phyloP scores from a whole-genome alignment of 1,140 invertebrate species.

The Gonioctena quinquepunctata region DNA sequence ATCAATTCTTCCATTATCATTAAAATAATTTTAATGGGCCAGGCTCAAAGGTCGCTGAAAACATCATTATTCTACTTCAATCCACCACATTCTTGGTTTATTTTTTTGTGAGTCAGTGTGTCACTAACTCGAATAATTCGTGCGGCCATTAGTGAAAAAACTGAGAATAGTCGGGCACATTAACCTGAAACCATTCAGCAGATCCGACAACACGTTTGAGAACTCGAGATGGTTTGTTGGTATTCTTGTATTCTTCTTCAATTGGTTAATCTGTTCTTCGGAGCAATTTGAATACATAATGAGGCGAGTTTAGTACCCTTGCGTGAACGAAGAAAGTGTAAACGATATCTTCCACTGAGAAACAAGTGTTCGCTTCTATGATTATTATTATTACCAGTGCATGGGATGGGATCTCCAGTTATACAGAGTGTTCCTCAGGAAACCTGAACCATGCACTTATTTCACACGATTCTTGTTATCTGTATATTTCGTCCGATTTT shows the following conservation, averaged over 20 bases:
- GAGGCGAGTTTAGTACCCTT: not conserved
- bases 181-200: not conserved
- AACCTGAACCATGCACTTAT: too few species aligned
- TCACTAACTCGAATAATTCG: not conserved
- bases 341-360: not conserved
- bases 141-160: not conserved
- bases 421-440: too few species aligned
- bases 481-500: too few species aligned
- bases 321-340: not conserved
- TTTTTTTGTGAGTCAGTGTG: not conserved
- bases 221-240: not conserved
- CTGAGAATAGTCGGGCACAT: not conserved
- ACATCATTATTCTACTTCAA: not conserved
- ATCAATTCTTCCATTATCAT: too few species aligned
- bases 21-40: too few species aligned
- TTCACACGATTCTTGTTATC: too few species aligned
- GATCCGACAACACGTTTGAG: not conserved
- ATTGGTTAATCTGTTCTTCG: not conserved
- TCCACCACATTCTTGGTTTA: not conserved
- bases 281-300: not conserved
- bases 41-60: too few species aligned
- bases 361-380: not conserved
- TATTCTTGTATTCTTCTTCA: not conserved
- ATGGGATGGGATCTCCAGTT: too few species aligned
- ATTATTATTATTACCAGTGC: not conserved